These are phyloP conservation scores for Heliconius ismenius DNA, from an alignment of 2,888 invertebrate genomes.

Conservation along the genomic window DNA sequence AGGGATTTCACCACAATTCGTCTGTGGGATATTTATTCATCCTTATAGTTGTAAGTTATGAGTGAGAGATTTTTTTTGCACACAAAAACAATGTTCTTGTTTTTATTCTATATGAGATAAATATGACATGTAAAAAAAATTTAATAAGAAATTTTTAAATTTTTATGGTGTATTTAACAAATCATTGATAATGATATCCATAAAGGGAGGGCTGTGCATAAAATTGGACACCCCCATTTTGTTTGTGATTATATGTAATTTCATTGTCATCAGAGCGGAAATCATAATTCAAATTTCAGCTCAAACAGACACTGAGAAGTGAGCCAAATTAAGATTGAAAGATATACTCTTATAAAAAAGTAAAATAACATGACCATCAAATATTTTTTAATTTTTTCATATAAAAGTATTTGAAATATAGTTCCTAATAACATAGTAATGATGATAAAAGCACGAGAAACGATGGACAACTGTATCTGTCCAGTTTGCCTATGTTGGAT, in stretches of 20 bases:
- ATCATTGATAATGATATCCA: too few relatives aligned
- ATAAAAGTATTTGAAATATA: background rate
- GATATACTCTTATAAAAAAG: too few relatives aligned
- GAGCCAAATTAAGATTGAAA: too few relatives aligned
- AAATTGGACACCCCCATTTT: too few relatives aligned
- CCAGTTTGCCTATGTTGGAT: background rate
- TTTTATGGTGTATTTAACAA: too few relatives aligned
- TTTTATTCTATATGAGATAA: background rate
- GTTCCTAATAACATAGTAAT: background rate
- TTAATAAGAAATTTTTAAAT: too few relatives aligned
- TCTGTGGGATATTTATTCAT: constrained; percentile 4
- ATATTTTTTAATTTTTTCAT: background rate
- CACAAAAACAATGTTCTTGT: background rate
- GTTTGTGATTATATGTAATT: too few relatives aligned
- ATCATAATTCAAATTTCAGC: background rate
- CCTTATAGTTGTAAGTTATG: background rate
- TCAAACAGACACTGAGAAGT: background rate
- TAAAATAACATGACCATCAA: too few relatives aligned
- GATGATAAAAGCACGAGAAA: background rate
- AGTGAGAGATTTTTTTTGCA: background rate
- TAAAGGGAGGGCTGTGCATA: too few relatives aligned
- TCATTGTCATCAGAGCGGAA: too few relatives aligned
- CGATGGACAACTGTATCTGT: background rate
- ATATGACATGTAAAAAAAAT: background rate
- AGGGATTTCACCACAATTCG: background rate